Base-by-base conservation (phyloP, 2,113 vertebrate species). In the Bolborhynchus lineola region DNA sequence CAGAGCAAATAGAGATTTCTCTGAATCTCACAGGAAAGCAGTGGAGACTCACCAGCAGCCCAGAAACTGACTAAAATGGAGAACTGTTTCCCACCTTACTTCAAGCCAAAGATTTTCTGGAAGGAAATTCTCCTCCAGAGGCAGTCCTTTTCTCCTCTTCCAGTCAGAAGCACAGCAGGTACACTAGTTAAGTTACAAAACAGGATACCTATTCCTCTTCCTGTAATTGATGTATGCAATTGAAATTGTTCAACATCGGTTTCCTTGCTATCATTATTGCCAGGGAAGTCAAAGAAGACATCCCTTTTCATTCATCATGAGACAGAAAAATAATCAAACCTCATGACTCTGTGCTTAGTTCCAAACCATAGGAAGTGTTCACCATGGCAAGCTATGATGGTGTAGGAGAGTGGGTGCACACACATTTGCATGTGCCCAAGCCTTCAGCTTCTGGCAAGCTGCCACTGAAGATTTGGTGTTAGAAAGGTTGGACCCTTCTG, bases 351-450 rank as follows among this genome's bases (percentile, higher is more conserved):
- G 35, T 7, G 2, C 46, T 86, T 39, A 23, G 31, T 59, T 80
- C n/a, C 82, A 47, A 77, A 17, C 44, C 47, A 59, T 0, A 1
- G 29, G 53, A 80, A 82, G 69, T 28, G 59, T 7, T 84, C 65
- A 37, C 60, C 35, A 55, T 0, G 1, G 77, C 3, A 11, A 81
- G 25, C 17, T 47, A 15, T 0, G 14, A 18, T 7, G 16, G 7
- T 33, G 39, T 10, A 62, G 69, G 33, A 79, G 11, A 31, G 41
- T 0, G 16, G n/a, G 29, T 13, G 31, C 31, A 37, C 9, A 16
- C 13, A 37, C 8, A 11, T 41, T 16, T 68, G 50, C 53, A 81
- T 0, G 0, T 3, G 39, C 15, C 39, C n/a, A 42, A 24, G 33
- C 39, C 33, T 88, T 57, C 60, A 49, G 42, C 9, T 63, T 49